A percentile compares a stretch with the other conserved stretches of the same genome.
Conservation (phyloP, 2,888 invertebrate genomes). For the Lumbricus terrestris region DNA sequence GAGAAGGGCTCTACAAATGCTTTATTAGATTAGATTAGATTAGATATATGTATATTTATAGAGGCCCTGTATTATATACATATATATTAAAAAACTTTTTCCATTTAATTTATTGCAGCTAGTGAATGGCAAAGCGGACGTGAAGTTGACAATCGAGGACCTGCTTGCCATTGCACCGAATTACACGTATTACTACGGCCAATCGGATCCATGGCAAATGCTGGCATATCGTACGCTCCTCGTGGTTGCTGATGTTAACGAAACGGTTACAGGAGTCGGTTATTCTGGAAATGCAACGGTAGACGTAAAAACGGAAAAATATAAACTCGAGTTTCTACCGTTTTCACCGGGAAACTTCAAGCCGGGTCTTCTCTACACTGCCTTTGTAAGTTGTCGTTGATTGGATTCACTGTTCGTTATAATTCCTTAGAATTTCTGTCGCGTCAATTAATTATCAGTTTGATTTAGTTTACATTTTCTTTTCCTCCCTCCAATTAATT, state of each 20-base stretch:
- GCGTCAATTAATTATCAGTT: neutral
- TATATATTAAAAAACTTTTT: no score
- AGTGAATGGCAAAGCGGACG: slow-evolving; percentile 18
- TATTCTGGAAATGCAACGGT: slow-evolving; percentile 17
- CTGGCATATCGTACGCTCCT: slow-evolving; percentile 9
- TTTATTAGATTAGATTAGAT: no score
- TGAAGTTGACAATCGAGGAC: neutral
- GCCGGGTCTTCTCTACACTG: slow-evolving; percentile 13
- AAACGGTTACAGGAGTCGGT: slow-evolving; percentile 12
- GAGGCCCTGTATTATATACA: no score
- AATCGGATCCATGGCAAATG: slow-evolving; percentile 6
- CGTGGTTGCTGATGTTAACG: slow-evolving; percentile 16
- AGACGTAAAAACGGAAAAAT: neutral
- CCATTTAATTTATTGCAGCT: neutral
- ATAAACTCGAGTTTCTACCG: neutral
- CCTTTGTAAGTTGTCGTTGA: slow-evolving; percentile 15
- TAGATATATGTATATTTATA: no score
- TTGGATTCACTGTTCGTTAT: no score
- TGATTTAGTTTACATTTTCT: no score
- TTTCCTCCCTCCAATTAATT: neutral
- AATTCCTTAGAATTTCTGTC: no score
- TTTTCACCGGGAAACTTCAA: slow-evolving; percentile 18
- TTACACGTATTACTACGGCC: no score
- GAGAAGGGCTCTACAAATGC: no score
- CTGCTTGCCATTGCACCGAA: slow-evolving; percentile 4